Evolutionary conservation across 35 echinoderm and acorn worm species (phyloP), one percentile per base, ranked within the genome.

Genomic region (Eucidaris tribuloides): DNA sequence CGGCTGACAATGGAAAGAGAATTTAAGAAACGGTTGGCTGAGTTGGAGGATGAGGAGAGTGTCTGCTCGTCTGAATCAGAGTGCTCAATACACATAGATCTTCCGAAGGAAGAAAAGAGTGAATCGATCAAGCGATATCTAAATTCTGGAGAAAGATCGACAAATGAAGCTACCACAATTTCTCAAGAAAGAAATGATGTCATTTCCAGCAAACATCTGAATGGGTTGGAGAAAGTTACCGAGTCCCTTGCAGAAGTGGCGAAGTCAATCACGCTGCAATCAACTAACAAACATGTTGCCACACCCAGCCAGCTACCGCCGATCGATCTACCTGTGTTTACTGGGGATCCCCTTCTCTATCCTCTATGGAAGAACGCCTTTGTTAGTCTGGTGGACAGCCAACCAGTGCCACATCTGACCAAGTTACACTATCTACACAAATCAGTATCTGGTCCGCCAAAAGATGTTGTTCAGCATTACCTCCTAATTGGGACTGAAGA

Each of bases 401-500:
- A 78, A 28, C 74, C 34, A 40, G 0, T 78, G 11, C 22, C 34
- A 20, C 7, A 22, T 15, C 22, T 25, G 33, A 78, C 74, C 0
- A 65, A 72, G 43, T 33, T 84, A 0, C 56, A 84, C 42, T 46
- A 71, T 18, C 31, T 84, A 25, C 65, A 65, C 25, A 24, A 84
- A 35, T 65, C 56, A 2, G 36, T 65, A 27, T 0, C 61, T 18
- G 62, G 81, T 15, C 37, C 35, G 20, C 81, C 81, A 7, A 84
- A 65, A 32, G 30, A 41, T 5, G 41, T 84, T 25, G 62, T 84
- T 0, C 20, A 39, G 33, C 59, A 84, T 42, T 84, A 84, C 28
- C 42, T 84, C 48, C 61, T 84, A 36, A 19, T 84, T 18, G 29
- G 62, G 38, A 84, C 58, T 18, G 81, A 84, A 41, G 81, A 84